These are phyloP conservation scores for Onychostruthus taczanowskii DNA, from an alignment of 2,113 vertebrate species.

Conservation along the genomic window DNA sequence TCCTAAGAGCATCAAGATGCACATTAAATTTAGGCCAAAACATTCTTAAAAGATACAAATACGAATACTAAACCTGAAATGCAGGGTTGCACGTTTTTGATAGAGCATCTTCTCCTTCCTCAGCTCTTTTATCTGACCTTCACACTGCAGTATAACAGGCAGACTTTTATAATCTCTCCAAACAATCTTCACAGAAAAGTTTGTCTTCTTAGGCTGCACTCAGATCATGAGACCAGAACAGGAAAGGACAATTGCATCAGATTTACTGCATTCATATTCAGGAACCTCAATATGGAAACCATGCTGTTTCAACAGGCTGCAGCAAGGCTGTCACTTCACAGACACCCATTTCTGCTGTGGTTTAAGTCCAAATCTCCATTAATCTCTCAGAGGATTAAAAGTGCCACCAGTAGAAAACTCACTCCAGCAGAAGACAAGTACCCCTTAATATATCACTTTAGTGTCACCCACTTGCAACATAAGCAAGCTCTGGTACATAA, in stretches of 20 bases:
- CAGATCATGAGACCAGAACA: not conserved
- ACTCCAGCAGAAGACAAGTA: not conserved
- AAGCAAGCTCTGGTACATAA: not conserved
- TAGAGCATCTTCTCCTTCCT: constrained; percentile 73
- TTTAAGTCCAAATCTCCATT: not conserved
- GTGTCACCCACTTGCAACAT: not conserved
- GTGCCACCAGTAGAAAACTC: not conserved
- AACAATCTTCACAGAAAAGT: constrained; percentile 59
- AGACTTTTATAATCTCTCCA: constrained; percentile 54
- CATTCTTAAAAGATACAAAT: not conserved
- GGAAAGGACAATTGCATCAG: not conserved
- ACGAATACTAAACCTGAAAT: constrained; percentile 70
- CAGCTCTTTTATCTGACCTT: constrained; percentile 80
- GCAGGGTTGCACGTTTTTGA: constrained; percentile 77
- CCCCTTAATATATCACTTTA: not conserved
- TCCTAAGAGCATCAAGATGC: not conserved
- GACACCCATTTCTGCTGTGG: not conserved
- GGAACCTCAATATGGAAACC: not conserved
- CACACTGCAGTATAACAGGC: constrained; percentile 71
- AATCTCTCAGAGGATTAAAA: not conserved
- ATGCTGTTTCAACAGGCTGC: not conserved
- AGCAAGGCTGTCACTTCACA: not conserved
- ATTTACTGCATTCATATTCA: not conserved
- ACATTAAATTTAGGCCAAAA: not conserved
- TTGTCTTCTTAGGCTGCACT: constrained; percentile 71